Conservation (phyloP, 2,797 vertebrate species). For the Odontamblyopus rebecca region DNA sequence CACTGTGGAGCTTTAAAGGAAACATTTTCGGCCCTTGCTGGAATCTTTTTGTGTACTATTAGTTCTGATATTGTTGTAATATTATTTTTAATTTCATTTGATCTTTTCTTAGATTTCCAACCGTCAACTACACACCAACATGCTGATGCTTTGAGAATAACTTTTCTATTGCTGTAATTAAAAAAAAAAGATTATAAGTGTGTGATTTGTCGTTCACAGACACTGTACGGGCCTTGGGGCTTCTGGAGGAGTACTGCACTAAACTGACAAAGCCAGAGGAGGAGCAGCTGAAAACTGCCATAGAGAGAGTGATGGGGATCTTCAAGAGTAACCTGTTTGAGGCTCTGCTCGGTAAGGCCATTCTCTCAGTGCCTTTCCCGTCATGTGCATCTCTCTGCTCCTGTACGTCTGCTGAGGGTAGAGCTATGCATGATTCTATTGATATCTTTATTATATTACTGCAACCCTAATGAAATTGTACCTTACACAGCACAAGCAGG, state of each 20-base stretch:
- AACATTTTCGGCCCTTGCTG: too few relatives aligned
- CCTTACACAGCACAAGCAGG: conserved; percentile 1
- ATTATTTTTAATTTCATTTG: too few relatives aligned
- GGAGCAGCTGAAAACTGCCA: conserved; percentile 88
- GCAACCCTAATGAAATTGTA: neutral
- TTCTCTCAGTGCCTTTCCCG: neutral
- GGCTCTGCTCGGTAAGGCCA: conserved; percentile 90
- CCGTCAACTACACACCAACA: neutral
- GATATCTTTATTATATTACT: conserved; percentile 1
- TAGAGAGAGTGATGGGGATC: conserved; percentile 91
- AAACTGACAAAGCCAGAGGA: conserved; percentile 90
- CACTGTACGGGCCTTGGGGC: conserved; percentile 85
- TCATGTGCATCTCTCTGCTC: neutral
- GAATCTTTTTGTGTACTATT: too few relatives aligned
- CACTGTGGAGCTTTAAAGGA: too few relatives aligned
- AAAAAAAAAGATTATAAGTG: neutral
- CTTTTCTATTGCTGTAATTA: neutral
- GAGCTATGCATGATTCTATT: neutral
- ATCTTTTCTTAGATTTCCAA: neutral
- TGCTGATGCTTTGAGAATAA: too few relatives aligned
- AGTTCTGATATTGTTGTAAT: too few relatives aligned
- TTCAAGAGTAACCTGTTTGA: conserved; percentile 95
- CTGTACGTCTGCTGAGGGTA: neutral
- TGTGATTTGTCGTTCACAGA: conserved; percentile 71
- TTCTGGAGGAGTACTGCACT: conserved; percentile 93